Conservation (phyloP, 2,888 invertebrate species). For the Epistrophe eligans region DNA sequence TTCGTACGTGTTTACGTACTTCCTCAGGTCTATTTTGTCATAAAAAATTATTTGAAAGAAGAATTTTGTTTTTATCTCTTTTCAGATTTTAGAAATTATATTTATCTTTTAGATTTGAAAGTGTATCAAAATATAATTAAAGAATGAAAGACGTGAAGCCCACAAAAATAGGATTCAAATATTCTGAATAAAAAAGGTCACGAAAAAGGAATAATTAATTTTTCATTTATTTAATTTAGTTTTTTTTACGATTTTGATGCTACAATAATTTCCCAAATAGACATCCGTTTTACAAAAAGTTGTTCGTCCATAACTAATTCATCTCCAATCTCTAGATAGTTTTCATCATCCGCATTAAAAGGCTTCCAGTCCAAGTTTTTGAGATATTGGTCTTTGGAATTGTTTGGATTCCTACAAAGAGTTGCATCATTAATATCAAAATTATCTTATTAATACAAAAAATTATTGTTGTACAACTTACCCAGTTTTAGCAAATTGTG, state of each 20-base stretch:
- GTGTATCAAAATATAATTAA: no score
- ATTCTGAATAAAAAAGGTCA: no score
- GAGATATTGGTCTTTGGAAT: conserved; percentile 78
- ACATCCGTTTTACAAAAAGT: conserved; percentile 72
- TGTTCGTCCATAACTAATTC: conserved; percentile 77
- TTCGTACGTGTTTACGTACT: no score
- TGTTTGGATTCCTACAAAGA: conserved; percentile 80
- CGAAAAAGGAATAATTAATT: no score
- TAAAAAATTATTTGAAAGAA: no score
- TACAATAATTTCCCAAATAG: conserved; percentile 76
- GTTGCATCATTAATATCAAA: not conserved
- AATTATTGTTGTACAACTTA: conserved; percentile 49
- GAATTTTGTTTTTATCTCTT: no score
- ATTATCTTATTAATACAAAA: not conserved
- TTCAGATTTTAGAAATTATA: no score
- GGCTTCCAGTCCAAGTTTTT: conserved; percentile 78
- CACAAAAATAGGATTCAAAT: no score
- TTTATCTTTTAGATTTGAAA: no score
- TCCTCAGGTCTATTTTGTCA: no score
- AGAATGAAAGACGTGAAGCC: no score
- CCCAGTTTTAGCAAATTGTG: conserved; percentile 82
- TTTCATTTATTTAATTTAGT: not conserved
- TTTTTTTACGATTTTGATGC: not conserved
- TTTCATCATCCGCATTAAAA: conserved; percentile 76
- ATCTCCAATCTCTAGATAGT: conserved; percentile 80